Base-by-base conservation (phyloP, 2,113 vertebrate genomes). In the Oncorhynchus keta region DNA sequence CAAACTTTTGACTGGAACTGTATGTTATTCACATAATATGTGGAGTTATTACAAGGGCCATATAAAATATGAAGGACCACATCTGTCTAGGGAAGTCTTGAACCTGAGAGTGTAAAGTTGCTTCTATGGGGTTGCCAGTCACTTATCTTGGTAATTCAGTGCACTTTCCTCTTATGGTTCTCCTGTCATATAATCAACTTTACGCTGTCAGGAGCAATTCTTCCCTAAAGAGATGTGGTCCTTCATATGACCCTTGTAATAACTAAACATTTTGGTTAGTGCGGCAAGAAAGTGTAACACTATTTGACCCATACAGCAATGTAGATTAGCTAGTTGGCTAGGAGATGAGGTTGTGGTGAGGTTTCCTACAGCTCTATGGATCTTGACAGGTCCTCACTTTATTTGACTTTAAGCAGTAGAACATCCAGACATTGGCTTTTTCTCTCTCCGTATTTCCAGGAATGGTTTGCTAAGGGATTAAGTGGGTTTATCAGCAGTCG, bases 401-500 rank as follows among this genome's bases (percentile, higher is more conserved):
- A 45, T 9, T 45, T 45, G 9, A 9, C 39, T 45, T 11, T 11
- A 45, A 45, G 39, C 2, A 4, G 22, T 68, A 65, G 62, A 55
- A 51, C 57, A 28, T 74, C 20, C 20, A 57, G 72, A 72, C 0
- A 6, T 45, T 11, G 9, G 9, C 39, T 48, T 32, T 62, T 22
- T 62, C 28, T 62, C 59, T 72, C 73, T 80, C 14, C 26, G 16
- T 16, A 26, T 3, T 39, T 11, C 28, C 49, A 72, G 20, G 22
- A 0, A 57, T n/a, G 61, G 26, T 45, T 79, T 62, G n/a, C 32
- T 39, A 68, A 80, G 65, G n/a, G 73, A 73, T 45, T 68, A 28
- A 69, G 68, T 51, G 69, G 61, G 14, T 55, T 80, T 71, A 78
- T 26, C 72, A 20, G n/a, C 35, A 1, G 32, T 67, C 57, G 4